These are phyloP conservation scores for Venustoraphidia nigricollis DNA, from an alignment of 2,888 invertebrate species.

Conservation along the genomic window DNA sequence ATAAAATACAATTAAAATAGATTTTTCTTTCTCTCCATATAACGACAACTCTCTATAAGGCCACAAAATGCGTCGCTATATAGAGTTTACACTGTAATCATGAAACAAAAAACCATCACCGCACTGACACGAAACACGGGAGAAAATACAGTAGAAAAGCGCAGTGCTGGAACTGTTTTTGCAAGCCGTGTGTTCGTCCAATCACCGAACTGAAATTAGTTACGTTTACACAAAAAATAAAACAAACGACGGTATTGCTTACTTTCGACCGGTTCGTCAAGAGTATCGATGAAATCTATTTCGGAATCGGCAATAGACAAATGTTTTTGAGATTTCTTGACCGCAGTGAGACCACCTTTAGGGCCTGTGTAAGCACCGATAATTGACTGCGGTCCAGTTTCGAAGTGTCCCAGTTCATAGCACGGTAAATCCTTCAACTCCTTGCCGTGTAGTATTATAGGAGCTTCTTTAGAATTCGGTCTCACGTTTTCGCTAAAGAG, in stretches of 20 bases:
- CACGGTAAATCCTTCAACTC: slow-evolving; percentile 57
- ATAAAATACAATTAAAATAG: too few relatives aligned
- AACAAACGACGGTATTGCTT: slow-evolving; percentile 10
- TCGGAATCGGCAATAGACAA: slow-evolving; percentile 49
- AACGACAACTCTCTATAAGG: too few relatives aligned
- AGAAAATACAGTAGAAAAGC: too few relatives aligned
- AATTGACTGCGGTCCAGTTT: slow-evolving; percentile 37
- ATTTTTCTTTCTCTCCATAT: too few relatives aligned
- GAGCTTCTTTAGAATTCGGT: slow-evolving; percentile 27
- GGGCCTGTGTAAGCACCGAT: slow-evolving; percentile 69
- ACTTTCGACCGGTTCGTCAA: slow-evolving; percentile 20
- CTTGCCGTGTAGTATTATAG: slow-evolving; percentile 51
- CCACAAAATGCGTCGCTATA: too few relatives aligned
- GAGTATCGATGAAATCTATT: slow-evolving; percentile 55
- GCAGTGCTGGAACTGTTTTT: too few relatives aligned
- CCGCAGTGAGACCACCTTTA: slow-evolving; percentile 61
- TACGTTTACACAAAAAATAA: too few relatives aligned
- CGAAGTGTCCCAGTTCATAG: slow-evolving; percentile 33
- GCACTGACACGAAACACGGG: too few relatives aligned
- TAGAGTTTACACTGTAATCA: too few relatives aligned
- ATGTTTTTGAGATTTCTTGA: slow-evolving; percentile 48
- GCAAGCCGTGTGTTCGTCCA: too few relatives aligned
- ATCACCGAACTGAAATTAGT: too few relatives aligned
- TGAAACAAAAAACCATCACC: too few relatives aligned
- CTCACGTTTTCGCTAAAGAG: slow-evolving; percentile 21